These are phyloP conservation scores for Aegotheles bennettii DNA, from an alignment of 2,113 vertebrate species.

Conservation along the genomic window DNA sequence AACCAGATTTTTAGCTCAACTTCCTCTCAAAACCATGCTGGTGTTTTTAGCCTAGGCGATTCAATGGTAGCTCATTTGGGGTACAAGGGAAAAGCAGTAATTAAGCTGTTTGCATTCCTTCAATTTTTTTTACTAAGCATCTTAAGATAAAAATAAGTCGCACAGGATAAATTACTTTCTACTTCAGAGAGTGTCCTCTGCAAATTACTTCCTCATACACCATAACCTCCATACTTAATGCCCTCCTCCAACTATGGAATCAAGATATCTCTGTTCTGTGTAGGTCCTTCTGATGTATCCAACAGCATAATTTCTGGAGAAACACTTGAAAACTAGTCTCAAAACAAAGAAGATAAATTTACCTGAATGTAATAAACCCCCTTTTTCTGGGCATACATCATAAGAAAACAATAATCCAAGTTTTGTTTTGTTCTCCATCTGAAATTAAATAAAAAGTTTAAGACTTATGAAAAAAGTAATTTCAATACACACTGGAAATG, in stretches of 20 bases:
- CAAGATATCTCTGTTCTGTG: neutral
- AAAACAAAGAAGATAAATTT: conserved; percentile 30
- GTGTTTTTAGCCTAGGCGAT: neutral
- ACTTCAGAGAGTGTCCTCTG: neutral
- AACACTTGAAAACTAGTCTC: neutral
- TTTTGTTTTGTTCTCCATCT: conserved; percentile 99
- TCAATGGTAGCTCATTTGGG: neutral
- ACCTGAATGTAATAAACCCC: conserved; percentile 98
- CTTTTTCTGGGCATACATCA: conserved; percentile 98
- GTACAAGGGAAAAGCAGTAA: neutral
- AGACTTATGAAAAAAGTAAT: neutral
- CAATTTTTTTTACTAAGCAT: neutral
- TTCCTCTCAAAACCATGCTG: neutral
- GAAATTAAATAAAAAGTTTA: conserved; percentile 60
- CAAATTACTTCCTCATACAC: neutral
- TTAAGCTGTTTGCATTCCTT: neutral
- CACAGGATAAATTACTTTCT: neutral
- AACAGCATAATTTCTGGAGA: neutral
- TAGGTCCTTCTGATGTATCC: neutral
- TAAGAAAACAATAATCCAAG: conserved; percentile 96
- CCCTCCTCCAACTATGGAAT: neutral
- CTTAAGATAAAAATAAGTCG: neutral
- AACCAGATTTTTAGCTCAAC: neutral
- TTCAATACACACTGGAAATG: neutral
- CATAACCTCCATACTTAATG: neutral